A percentile compares a stretch with the other conserved stretches of the same genome.
These are phyloP conservation scores for Aptenodytes patagonicus DNA, from an alignment of 2,113 vertebrate species.

Conservation along the genomic window DNA sequence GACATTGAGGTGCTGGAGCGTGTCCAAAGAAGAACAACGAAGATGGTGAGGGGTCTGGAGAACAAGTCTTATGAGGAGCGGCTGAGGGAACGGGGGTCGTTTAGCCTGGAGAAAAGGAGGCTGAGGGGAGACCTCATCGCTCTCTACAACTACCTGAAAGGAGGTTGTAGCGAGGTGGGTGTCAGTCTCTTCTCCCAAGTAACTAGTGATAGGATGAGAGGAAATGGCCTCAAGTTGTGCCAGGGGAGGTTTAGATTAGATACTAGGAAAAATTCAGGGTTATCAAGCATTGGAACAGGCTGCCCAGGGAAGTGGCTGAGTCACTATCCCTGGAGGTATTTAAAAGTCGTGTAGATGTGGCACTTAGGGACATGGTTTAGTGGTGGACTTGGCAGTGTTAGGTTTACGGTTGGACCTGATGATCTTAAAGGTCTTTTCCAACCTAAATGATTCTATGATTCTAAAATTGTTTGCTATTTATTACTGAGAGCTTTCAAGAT, in stretches of 20 bases:
- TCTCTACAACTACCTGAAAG: no score
- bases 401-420: neutral
- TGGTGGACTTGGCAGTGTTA: neutral
- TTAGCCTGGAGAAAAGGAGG: no score
- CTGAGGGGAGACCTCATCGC: no score
- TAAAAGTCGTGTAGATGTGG: neutral
- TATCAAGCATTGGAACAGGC: neutral
- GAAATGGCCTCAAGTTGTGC: neutral
- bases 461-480: neutral
- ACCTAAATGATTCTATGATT: neutral
- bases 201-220: neutral
- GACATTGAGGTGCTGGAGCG: neutral
- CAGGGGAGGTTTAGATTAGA: neutral
- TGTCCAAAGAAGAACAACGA: neutral
- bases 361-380: neutral
- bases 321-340: neutral
- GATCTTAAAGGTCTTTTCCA: neutral
- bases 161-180: no score
- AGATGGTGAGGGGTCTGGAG: neutral
- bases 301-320: neutral
- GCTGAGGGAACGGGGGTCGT: no score
- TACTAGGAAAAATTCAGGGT: neutral
- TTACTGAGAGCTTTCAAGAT: neutral
- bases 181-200: neutral
- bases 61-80: no score